Conservation (phyloP, 2,797 vertebrate genomes). For the Danio aesculapii region DNA sequence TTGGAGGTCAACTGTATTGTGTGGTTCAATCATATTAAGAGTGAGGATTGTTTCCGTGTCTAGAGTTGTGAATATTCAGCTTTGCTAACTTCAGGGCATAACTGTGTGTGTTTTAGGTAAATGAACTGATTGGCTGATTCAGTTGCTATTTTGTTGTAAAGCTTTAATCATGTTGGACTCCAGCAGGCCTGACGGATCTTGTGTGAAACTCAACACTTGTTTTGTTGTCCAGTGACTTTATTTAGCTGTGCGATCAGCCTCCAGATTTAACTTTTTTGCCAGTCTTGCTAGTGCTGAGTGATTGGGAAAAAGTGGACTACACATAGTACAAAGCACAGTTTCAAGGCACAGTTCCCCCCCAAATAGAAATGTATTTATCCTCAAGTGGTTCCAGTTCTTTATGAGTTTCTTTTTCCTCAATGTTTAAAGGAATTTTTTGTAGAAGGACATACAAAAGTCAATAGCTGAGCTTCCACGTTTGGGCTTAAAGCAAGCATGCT, state of each 20-base stretch:
- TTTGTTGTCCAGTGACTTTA: constrained; percentile 43
- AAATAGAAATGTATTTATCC: too few relatives aligned
- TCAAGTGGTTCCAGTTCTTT: too few relatives aligned
- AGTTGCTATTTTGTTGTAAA: not conserved
- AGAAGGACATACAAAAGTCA: not conserved
- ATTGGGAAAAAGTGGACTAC: not conserved
- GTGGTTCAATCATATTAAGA: not conserved
- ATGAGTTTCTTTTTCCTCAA: too few relatives aligned
- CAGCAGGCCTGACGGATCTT: constrained; percentile 28
- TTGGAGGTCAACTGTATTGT: not conserved
- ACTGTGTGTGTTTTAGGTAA: not conserved
- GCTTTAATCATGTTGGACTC: constrained; percentile 32
- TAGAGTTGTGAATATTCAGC: not conserved
- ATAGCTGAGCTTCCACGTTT: not conserved
- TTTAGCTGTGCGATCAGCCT: constrained; percentile 32
- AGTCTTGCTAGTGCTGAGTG: not conserved
- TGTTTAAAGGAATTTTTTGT: too few relatives aligned
- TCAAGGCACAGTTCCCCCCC: too few relatives aligned
- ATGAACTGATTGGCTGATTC: not conserved
- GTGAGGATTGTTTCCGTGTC: not conserved
- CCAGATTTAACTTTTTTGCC: constrained; percentile 8
- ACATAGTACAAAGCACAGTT: not conserved
- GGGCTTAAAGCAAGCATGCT: too few relatives aligned
- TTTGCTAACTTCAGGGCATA: not conserved
- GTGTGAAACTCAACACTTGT: constrained; percentile 31